Base-by-base conservation (phyloP, 2,888 invertebrate genomes). In the Lepidonotus clava region DNA sequence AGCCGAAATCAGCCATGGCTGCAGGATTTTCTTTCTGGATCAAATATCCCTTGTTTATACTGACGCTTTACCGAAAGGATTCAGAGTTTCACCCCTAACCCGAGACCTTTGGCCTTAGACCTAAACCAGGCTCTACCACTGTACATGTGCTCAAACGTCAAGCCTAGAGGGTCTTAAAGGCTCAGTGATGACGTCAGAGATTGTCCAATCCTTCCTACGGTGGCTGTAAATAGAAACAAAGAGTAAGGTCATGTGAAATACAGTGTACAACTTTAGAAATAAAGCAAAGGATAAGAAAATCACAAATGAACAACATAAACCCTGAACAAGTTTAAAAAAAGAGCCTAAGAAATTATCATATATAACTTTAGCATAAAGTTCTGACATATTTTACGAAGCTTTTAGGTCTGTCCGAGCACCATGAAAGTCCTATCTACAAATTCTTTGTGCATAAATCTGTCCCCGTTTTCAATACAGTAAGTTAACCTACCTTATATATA, bases 1-100 rank as follows among this genome's bases (percentile, higher is more conserved):
- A 84, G 36, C 86, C 86, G 38, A 61, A 71, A 34, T 41, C 41
- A 0, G 46, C 46, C 80, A 80, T 80, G 14, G 41, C 38, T 8
- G 1, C 32, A 21, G 34, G 5, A 11, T 5, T 67, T 34, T 34
- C 8, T 5, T 67, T 32, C 67, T 67, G 34, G 28, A 32, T 34
- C 34, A 67, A 1, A 32, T 21, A 5, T 32, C 8, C 5, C 28
- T 21, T 34, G 5, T 21, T 67, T n/a, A n/a, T n/a, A n/a, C n/a
- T n/a, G n/a, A n/a, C n/a, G n/a, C n/a, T n/a, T n/a, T n/a, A n/a
- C n/a, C n/a, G n/a, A n/a, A n/a, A n/a, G n/a, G n/a, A n/a, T n/a
- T n/a, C n/a, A n/a, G n/a, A n/a, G n/a, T n/a, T n/a, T n/a, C n/a
- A n/a, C n/a, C n/a, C n/a, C n/a, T n/a, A n/a, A n/a, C n/a, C n/a